Percentiles rank a stretch among this genome's conserved stretches.
Evolutionary conservation across 30 jellyfish, hydroid and myxozoan genomes (phyloP).

Genomic region (Clytia hemisphaerica): DNA sequence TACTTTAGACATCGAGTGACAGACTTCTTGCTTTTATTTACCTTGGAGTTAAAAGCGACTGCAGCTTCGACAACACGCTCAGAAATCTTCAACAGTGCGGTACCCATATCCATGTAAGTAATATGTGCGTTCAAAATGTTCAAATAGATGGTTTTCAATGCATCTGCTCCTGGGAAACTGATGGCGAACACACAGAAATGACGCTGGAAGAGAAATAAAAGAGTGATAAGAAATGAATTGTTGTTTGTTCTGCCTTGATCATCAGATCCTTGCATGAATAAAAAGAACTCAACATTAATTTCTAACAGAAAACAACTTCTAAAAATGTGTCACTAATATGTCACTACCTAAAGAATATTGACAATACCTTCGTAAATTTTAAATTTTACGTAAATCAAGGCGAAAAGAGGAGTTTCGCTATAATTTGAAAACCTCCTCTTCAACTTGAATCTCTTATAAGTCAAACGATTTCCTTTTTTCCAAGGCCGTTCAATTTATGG

Average conservation of each 20-base stretch:
- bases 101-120: constrained; percentile 34
- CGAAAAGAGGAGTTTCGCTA: no score
- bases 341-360: no score
- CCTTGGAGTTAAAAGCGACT: constrained; percentile 83
- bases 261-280: background rate
- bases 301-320: no score
- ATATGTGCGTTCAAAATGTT: constrained; percentile 79
- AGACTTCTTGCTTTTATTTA: no score
- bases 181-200: constrained; percentile 96
- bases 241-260: background rate
- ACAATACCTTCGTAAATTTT: no score
- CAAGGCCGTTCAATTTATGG: no score
- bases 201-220: constrained; percentile 49
- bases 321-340: no score
- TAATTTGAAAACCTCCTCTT: no score
- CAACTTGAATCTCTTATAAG: no score
- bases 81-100: constrained; percentile 62
- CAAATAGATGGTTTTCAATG: constrained; percentile 76
- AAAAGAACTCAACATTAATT: background rate
- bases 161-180: constrained; percentile 99
- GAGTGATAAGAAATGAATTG: background rate
- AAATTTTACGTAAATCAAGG: no score
- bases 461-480: no score
- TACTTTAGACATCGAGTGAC: no score
- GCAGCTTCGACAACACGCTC: constrained; percentile 91